These are phyloP conservation scores for Microctenopoma lineatum DNA, from an alignment of 2,797 vertebrate species.

Conservation along the genomic window DNA sequence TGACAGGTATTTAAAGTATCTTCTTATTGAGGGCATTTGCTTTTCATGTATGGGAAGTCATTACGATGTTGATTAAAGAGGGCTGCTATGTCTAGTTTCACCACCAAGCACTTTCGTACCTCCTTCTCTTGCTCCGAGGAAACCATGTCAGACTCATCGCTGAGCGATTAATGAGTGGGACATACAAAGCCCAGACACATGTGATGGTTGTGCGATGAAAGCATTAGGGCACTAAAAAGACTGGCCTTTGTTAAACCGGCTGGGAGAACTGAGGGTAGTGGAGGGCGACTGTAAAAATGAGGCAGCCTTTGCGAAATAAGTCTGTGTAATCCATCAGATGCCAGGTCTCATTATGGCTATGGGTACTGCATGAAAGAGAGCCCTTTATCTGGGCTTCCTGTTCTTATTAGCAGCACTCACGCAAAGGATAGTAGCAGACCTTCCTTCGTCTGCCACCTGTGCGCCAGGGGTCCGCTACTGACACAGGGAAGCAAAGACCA, in stretches of 20 bases:
- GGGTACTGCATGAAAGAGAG: conserved; percentile 69
- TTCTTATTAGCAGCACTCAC: conserved; percentile 73
- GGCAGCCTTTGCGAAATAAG: conserved; percentile 72
- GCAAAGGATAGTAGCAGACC: conserved; percentile 47
- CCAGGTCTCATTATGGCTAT: conserved; percentile 75
- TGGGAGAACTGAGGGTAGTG: conserved; percentile 47
- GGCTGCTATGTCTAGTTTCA: conserved; percentile 20
- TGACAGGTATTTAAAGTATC: conserved; percentile 8
- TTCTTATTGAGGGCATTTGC: conserved; percentile 24
- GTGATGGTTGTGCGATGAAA: conserved; percentile 51
- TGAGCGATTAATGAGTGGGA: conserved; percentile 61
- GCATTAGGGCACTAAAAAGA: conserved; percentile 60
- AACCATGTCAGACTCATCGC: conserved; percentile 60
- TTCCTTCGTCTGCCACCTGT: conserved; percentile 40
- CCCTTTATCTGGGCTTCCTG: conserved; percentile 74
- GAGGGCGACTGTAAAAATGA: conserved; percentile 70
- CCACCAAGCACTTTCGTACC: conserved; percentile 21
- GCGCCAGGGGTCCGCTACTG: conserved; percentile 45
- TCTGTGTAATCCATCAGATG: conserved; percentile 80
- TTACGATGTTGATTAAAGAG: conserved; percentile 31
- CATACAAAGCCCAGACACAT: conserved; percentile 42
- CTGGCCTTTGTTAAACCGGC: conserved; percentile 60
- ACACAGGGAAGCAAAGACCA: conserved; percentile 65
- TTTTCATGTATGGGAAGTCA: conserved; percentile 29
- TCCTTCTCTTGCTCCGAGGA: conserved; percentile 43